Evolutionary conservation across 1,140 invertebrate genomes (phyloP).

Genomic region (Trachymyrmex septentrionalis): DNA sequence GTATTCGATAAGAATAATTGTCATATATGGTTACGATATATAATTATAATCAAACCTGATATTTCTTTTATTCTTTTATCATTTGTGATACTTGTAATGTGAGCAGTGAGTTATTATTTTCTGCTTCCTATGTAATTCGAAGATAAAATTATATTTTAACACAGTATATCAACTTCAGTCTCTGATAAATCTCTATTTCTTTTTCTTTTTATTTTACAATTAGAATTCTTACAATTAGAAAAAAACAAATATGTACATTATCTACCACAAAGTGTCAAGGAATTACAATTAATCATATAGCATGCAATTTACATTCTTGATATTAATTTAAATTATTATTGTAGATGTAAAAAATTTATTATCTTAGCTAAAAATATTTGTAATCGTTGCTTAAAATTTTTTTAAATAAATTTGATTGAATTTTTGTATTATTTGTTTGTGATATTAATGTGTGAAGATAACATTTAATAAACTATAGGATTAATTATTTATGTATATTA

Average conservation of each 20-base stretch:
- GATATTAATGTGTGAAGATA: background rate
- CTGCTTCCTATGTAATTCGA: constrained; percentile 43
- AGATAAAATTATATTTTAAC: constrained; percentile 39
- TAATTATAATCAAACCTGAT: background rate
- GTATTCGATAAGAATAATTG: background rate
- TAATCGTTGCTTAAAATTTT: background rate
- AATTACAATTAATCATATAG: background rate
- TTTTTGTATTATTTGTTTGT: background rate
- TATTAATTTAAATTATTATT: background rate
- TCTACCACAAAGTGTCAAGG: background rate
- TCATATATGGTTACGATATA: background rate
- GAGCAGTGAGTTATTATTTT: constrained; percentile 29
- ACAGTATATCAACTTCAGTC: background rate
- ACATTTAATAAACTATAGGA: background rate
- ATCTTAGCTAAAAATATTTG: background rate
- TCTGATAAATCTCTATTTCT: constrained; percentile 1
- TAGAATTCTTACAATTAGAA: no score
- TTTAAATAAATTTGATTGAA: background rate
- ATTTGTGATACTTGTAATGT: background rate
- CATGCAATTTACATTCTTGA: background rate
- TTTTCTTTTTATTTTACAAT: background rate
- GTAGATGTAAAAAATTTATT: background rate
- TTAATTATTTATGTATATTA: background rate
- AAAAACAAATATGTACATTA: background rate
- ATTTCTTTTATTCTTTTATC: background rate